Percentiles rank a stretch among this genome's conserved stretches.
Conservation (phyloP, 2,113 vertebrate species). For the Fulica atra region DNA sequence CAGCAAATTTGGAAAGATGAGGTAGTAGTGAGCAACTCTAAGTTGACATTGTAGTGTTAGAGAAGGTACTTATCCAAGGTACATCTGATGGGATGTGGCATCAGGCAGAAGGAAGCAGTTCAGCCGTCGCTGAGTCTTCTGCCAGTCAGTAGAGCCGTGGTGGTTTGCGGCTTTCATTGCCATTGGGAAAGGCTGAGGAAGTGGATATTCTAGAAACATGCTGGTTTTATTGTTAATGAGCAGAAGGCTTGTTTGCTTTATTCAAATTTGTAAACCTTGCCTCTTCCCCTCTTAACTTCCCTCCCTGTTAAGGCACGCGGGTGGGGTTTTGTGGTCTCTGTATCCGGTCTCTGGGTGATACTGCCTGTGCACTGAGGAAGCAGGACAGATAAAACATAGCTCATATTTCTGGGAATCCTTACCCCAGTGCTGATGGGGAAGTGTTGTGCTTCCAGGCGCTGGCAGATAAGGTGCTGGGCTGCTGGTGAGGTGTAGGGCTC, state of each 20-base stretch:
- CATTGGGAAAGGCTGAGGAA: not conserved
- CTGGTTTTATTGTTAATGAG: not conserved
- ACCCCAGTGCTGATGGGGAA: slow-evolving; percentile 28
- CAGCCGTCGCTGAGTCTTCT: not conserved
- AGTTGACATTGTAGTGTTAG: not conserved
- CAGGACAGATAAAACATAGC: slow-evolving; percentile 42
- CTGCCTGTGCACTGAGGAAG: not conserved
- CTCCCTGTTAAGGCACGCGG: not conserved
- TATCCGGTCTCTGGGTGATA: slow-evolving; percentile 35
- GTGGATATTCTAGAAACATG: not conserved
- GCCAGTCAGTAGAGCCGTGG: not conserved
- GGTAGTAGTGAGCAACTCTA: not conserved
- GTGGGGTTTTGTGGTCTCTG: slow-evolving; percentile 37
- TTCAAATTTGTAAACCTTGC: not conserved
- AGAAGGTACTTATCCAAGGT: not conserved
- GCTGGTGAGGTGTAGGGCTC: not conserved
- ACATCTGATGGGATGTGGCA: not conserved
- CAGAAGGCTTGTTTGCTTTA: not conserved
- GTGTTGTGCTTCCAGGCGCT: not conserved
- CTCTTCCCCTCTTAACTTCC: not conserved
- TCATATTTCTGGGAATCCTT: slow-evolving; percentile 62
- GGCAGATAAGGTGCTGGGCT: slow-evolving; percentile 45
- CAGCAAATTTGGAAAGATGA: not conserved
- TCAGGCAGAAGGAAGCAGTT: not conserved
- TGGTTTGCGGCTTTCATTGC: not conserved